phyloP scores from a whole-genome alignment of 2,797 vertebrate genomes.

The Phoebastria nigripes region DNA sequence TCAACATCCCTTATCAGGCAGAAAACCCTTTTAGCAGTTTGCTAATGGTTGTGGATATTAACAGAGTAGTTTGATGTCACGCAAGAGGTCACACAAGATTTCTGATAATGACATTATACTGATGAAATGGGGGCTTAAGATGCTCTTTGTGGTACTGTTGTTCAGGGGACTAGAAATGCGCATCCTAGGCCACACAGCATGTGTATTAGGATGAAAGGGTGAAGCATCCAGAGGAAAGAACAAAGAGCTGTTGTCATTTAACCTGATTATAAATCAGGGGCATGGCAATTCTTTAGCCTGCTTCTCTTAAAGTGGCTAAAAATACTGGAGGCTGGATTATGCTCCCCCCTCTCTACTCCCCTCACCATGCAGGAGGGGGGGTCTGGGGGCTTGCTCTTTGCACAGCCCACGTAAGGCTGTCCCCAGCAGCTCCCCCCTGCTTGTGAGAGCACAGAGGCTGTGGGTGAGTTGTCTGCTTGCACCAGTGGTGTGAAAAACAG shows the following conservation, averaged over 20 bases:
- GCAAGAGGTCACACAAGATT: neutral
- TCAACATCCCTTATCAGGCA: neutral
- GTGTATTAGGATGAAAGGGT: neutral
- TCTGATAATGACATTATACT: neutral
- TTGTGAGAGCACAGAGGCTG: neutral
- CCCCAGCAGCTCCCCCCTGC: neutral
- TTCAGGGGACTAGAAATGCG: neutral
- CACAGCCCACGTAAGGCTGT: neutral
- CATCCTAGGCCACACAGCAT: neutral
- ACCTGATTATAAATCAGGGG: neutral
- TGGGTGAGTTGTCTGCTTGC: accelerated
- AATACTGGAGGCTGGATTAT: neutral
- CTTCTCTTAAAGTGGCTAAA: neutral
- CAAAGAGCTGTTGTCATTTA: neutral
- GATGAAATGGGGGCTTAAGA: slow-evolving; percentile 8
- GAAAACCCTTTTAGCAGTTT: neutral
- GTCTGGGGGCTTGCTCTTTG: neutral
- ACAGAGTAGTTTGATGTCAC: neutral
- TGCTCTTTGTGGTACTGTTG: neutral
- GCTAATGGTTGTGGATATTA: neutral
- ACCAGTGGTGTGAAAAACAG: neutral
- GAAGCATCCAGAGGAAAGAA: neutral
- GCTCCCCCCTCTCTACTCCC: neutral
- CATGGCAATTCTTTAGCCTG: neutral
- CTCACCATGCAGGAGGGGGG: neutral